Evolutionary conservation across 2,797 vertebrate species (phyloP).

Genomic region (Bucorvus abyssinicus): DNA sequence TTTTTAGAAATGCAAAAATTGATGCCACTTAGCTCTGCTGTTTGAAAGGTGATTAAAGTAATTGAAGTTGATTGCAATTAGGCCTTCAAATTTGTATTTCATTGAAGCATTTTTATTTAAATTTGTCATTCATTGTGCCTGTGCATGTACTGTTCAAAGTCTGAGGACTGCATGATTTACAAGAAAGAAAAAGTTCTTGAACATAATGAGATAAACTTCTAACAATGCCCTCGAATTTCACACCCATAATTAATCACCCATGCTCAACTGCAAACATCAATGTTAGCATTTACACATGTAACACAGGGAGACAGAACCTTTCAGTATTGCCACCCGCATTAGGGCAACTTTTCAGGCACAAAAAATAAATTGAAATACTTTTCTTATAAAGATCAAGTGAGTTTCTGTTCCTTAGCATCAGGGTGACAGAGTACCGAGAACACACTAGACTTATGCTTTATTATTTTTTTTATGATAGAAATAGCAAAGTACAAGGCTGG

Average conservation of each 20-base stretch:
- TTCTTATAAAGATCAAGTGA: background rate
- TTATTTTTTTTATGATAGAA: background rate
- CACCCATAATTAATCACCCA: background rate
- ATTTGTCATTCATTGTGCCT: background rate
- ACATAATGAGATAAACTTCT: background rate
- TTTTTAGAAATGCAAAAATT: background rate
- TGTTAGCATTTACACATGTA: background rate
- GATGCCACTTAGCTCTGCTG: background rate
- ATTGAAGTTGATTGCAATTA: background rate
- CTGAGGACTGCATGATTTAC: background rate
- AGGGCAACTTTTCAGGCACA: background rate
- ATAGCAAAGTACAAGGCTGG: background rate
- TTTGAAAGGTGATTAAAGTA: background rate
- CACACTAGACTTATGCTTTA: background rate
- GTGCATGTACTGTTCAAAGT: background rate
- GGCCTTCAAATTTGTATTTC: background rate
- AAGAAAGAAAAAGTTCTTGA: background rate
- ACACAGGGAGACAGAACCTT: background rate
- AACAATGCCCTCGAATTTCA: background rate
- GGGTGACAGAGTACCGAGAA: background rate
- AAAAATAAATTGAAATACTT: background rate
- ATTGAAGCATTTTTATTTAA: conserved; percentile 15
- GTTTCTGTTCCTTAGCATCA: background rate
- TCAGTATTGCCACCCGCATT: background rate
- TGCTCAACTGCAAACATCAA: background rate